Conservation (phyloP, 2,888 invertebrate genomes). For the Rhagium mordax region DNA sequence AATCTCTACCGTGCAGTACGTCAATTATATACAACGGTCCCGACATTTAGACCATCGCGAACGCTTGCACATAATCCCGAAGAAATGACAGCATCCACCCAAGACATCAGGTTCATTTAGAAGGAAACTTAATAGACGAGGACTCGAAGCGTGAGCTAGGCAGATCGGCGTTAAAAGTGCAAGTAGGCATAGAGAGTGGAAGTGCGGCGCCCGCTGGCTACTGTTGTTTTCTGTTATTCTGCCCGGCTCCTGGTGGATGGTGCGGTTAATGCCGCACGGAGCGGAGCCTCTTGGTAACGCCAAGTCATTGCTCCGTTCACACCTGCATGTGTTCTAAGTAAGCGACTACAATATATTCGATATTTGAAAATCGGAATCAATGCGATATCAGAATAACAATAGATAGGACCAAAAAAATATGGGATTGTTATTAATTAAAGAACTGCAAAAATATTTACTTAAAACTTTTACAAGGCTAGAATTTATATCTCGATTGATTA, state of each 20-base stretch:
- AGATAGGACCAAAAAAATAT: too few species aligned
- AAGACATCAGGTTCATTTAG: not conserved
- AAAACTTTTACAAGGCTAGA: not conserved
- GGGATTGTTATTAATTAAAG: too few species aligned
- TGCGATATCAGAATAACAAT: too few species aligned
- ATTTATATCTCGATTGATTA: not conserved
- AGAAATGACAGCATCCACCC: not conserved
- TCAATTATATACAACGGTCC: too few species aligned
- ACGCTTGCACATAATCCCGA: not conserved
- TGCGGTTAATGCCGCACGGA: not conserved
- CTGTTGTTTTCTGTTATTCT: conserved; percentile 13
- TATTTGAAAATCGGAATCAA: too few species aligned
- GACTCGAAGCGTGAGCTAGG: not conserved
- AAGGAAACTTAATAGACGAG: not conserved
- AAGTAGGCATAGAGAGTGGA: conserved; percentile 35
- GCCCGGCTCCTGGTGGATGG: conserved; percentile 3
- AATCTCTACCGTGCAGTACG: too few species aligned
- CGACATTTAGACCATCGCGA: too few species aligned
- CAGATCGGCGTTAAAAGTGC: conserved; percentile 30
- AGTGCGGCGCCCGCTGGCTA: conserved; percentile 24
- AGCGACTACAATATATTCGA: not conserved
- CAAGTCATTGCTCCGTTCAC: conserved; percentile 33
- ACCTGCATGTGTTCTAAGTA: not conserved
- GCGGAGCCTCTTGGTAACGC: conserved; percentile 13
- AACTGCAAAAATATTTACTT: too few species aligned